Evolutionary conservation across 1,140 invertebrate species (phyloP), one percentile per base, ranked within the genome.

Genomic region (Drosophila quadrilineata): DNA sequence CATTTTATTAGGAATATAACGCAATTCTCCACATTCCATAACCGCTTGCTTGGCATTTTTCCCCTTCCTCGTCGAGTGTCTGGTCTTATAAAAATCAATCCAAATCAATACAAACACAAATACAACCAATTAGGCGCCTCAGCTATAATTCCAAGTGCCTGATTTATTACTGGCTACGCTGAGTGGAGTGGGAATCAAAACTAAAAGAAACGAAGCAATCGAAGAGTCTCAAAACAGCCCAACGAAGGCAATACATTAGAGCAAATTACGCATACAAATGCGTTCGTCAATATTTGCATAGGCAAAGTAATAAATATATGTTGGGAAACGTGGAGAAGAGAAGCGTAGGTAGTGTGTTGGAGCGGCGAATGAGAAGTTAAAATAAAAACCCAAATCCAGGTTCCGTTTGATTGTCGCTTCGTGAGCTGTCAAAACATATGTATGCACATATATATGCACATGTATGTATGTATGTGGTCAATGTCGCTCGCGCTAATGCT

Each of bases 181-280:
- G 21, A 49, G 40, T 21, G 33, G n/a, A 9, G 9, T 14, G 16
- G 33, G 22, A n/a, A n/a, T n/a, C n/a, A n/a, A n/a, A n/a, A n/a
- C n/a, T n/a, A n/a, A n/a, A n/a, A n/a, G n/a, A n/a, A n/a, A n/a
- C n/a, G n/a, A n/a, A n/a, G n/a, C n/a, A n/a, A n/a, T n/a, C n/a
- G n/a, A n/a, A n/a, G n/a, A n/a, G n/a, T n/a, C n/a, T n/a, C n/a
- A n/a, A n/a, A n/a, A n/a, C n/a, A n/a, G n/a, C n/a, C n/a, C n/a
- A n/a, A n/a, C n/a, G n/a, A n/a, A n/a, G n/a, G n/a, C n/a, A n/a
- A 80, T 71, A 71, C 71, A 80, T 80, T 75, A 57, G 64, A 62
- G 53, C 57, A 80, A 82, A 80, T 80, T 75, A 80, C 73, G 76
- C 52, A 80, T 67, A 66, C 67, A 71, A 71, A 75, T 54, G 43